Percentiles rank a stretch among this genome's conserved stretches.
phyloP scores from a whole-genome alignment of 2,888 invertebrate species.

The Lepidocyrtinus sp. region DNA sequence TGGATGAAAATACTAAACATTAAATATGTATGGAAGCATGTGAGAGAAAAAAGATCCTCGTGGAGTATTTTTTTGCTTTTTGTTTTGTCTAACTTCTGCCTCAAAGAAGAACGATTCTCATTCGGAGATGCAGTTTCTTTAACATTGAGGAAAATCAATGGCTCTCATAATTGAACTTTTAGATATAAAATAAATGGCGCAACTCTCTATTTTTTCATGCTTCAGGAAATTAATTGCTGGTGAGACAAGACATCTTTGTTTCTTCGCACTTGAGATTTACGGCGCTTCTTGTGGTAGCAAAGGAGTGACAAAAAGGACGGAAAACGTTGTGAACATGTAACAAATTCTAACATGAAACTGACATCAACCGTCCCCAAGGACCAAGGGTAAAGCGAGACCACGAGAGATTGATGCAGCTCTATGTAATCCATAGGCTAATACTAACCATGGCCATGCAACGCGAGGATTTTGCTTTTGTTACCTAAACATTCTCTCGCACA shows the following conservation, averaged over 20 bases:
- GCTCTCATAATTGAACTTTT: too few species aligned
- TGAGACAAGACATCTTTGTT: neutral
- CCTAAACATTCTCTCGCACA: too few species aligned
- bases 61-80: neutral
- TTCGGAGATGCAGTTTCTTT: too few species aligned
- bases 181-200: neutral
- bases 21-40: neutral
- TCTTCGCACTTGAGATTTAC: neutral
- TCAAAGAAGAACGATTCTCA: neutral
- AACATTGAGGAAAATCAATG: too few species aligned
- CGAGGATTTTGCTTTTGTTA: too few species aligned
- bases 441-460: too few species aligned
- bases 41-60: neutral
- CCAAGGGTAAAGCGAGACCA: neutral
- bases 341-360: too few species aligned
- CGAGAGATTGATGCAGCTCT: neutral
- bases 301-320: too few species aligned
- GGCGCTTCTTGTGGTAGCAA: too few species aligned
- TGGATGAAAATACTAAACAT: neutral
- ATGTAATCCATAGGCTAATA: too few species aligned
- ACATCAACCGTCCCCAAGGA: neutral
- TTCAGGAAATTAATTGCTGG: slow-evolving; percentile 7
- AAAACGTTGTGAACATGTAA: too few species aligned
- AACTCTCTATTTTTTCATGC: neutral
- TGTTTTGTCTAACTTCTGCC: neutral